phyloP scores from a whole-genome alignment of 2,113 vertebrate species.

The Charadrius vociferus region DNA sequence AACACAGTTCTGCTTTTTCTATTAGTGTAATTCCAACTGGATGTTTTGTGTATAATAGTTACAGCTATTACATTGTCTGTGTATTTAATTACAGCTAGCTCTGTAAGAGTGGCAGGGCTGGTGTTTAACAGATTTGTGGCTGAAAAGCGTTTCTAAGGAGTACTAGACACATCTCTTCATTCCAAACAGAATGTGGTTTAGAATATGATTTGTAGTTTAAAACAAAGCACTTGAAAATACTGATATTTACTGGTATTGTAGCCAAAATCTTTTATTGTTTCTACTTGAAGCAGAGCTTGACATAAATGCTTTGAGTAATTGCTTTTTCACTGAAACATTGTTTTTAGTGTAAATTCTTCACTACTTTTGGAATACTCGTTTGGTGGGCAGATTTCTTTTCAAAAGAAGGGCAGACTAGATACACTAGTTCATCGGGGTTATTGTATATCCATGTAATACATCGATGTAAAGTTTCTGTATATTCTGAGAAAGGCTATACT shows the following conservation, averaged over 20 bases:
- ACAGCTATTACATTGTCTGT: neutral
- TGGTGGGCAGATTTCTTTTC: neutral
- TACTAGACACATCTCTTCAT: neutral
- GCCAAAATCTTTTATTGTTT: neutral
- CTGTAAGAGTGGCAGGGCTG: neutral
- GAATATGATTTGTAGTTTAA: neutral
- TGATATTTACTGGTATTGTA: neutral
- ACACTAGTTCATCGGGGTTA: neutral
- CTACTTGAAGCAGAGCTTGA: neutral
- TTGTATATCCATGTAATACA: neutral
- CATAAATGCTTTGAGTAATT: neutral
- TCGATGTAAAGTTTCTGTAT: neutral
- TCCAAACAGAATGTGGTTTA: neutral
- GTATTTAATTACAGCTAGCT: conserved; percentile 14
- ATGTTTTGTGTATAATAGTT: neutral
- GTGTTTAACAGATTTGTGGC: neutral
- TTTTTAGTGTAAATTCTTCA: neutral
- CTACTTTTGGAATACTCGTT: neutral
- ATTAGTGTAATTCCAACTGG: neutral
- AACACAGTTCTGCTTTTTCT: neutral
- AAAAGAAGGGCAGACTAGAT: neutral
- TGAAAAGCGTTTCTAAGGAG: neutral
- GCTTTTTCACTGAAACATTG: neutral
- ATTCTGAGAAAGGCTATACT: neutral
- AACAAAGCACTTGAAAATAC: neutral